Evolutionary conservation across 2,113 vertebrate species (phyloP).

Genomic region (Thryonomys swinderianus): DNA sequence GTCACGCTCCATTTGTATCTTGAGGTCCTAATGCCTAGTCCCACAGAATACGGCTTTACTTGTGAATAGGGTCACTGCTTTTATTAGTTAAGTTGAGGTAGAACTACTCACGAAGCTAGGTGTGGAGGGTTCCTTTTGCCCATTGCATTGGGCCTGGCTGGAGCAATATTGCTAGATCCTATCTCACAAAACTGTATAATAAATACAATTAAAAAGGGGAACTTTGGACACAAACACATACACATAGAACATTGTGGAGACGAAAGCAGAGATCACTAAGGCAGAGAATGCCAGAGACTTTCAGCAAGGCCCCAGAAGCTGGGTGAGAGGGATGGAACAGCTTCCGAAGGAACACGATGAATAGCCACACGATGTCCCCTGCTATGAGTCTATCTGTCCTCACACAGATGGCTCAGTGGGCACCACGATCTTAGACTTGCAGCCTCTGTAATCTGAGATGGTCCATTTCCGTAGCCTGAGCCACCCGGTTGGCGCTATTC

Average conservation of each 20-base stretch:
- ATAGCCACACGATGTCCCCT: no score
- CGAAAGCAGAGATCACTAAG: neutral
- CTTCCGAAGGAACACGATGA: neutral
- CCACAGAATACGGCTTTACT: neutral
- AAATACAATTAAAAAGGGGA: neutral
- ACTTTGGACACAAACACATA: neutral
- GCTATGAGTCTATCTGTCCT: no score
- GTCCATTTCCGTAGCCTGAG: neutral
- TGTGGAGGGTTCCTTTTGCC: neutral
- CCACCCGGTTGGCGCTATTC: neutral
- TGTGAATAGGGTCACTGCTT: neutral
- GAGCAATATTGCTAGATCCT: neutral
- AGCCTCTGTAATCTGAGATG: neutral
- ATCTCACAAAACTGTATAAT: neutral
- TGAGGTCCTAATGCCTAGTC: neutral
- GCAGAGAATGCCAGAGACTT: neutral
- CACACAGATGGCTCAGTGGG: neutral
- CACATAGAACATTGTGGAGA: neutral
- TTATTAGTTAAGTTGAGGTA: neutral
- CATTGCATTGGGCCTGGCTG: neutral
- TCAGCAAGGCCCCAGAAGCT: neutral
- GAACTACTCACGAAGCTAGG: neutral
- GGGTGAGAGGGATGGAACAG: accelerated
- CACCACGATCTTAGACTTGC: no score
- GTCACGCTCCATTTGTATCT: neutral